Base-by-base conservation (phyloP, 2,113 vertebrate species). In the Dermatemys mawii region DNA sequence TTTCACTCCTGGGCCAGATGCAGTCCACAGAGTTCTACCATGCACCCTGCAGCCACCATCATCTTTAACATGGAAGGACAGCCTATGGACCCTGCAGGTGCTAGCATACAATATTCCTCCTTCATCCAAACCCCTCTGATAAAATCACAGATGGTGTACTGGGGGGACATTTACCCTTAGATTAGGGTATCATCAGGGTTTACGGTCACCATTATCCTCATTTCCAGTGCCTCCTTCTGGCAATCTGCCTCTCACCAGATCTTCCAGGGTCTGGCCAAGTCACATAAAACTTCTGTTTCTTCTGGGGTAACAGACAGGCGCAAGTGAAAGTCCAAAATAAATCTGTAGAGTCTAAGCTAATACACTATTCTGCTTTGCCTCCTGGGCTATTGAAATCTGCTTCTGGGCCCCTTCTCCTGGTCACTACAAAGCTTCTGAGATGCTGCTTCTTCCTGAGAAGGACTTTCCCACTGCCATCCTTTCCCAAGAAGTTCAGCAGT, bases 91-190 rank as follows among this genome's bases (percentile, higher is more conserved):
- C 11, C 41, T 51, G 22, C 11, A 54, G 4, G 17, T 17, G 19
- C 3, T 11, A 24, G 10, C 19, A 63, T 35, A 24, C 8, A 83
- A 46, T 46, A 63, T 78, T 0, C 0, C 11, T 86, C 22, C 44
- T 32, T 81, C 49, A 73, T 0, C 0, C 17, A 10, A 41, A 21
- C 48, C 26, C 49, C 12, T 51, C 54, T 46, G 16, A 73, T 35
- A 78, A n/a, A 60, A 38, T 50, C 46, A 32, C 81, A 50, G 8
- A 13, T 76, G 26, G 7, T 1, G 8, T 70, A 70, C n/a, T 38
- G 19, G 32, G 60, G 32, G 35, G 32, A 70, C n/a, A 70, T n/a
- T 70, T 21, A 19, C 16, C 8, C 63, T 38, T 70, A 70, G 63
- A 38, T 35, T 70, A 16, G 32, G 32, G 6, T 67, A 8, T 14